A percentile compares a stretch with the other conserved stretches of the same genome.
phyloP scores from a whole-genome alignment of 2,888 invertebrate species.

The Rotaria macrura region DNA sequence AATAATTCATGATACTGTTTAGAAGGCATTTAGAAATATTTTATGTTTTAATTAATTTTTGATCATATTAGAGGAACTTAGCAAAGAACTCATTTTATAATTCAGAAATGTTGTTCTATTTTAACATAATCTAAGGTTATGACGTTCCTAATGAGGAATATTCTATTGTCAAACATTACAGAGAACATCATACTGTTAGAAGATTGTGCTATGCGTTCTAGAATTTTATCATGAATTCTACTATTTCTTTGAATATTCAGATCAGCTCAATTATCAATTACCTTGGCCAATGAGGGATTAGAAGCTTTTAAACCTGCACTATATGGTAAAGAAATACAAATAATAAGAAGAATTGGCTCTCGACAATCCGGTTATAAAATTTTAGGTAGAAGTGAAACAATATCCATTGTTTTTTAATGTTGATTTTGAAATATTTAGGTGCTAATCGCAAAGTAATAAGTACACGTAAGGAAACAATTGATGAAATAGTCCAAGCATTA shows the following conservation, averaged over 20 bases:
- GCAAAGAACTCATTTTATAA: too few relatives aligned
- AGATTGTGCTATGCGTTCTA: too few relatives aligned
- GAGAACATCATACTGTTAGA: too few relatives aligned
- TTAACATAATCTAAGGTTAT: too few relatives aligned
- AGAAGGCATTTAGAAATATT: too few relatives aligned
- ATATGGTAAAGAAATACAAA: constrained; percentile 54
- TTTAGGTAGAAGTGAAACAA: constrained; percentile 27
- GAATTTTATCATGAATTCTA: too few relatives aligned
- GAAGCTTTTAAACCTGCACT: constrained; percentile 60
- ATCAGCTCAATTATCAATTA: constrained; percentile 44
- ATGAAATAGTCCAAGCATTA: background rate
- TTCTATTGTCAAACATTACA: too few relatives aligned
- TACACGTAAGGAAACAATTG: background rate
- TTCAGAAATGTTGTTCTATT: too few relatives aligned
- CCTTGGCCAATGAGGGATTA: constrained; percentile 58
- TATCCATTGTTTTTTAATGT: background rate
- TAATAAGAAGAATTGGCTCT: constrained; percentile 47
- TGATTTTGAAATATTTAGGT: background rate
- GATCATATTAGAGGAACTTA: too few relatives aligned
- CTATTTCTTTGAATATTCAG: constrained; percentile 36
- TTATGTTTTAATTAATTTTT: too few relatives aligned
- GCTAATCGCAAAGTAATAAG: background rate
- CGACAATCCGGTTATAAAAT: background rate
- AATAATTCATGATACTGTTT: too few relatives aligned
- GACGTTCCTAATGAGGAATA: too few relatives aligned